Conservation (phyloP, 2,797 vertebrate species). For the Thripadectes ignobilis region DNA sequence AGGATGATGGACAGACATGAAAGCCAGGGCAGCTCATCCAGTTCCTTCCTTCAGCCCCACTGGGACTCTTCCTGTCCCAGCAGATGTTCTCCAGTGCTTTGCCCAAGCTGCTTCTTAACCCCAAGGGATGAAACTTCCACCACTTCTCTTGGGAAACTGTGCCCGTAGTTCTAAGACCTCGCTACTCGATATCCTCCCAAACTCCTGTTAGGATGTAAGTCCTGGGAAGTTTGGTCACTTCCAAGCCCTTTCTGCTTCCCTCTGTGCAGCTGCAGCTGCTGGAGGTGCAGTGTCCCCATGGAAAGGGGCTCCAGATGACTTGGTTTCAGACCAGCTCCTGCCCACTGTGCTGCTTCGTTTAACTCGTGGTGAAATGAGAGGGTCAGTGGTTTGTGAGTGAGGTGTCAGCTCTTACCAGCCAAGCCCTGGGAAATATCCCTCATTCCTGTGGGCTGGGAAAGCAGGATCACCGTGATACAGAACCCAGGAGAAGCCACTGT, state of each 20-base stretch:
- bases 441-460: neutral
- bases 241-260: neutral
- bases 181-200: neutral
- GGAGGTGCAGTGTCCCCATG: neutral
- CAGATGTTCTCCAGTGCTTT: conserved; percentile 17
- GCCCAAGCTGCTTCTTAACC: neutral
- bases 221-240: neutral
- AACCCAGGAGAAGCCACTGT: neutral
- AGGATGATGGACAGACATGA: conserved; percentile 41
- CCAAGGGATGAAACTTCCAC: neutral
- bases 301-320: neutral
- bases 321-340: neutral
- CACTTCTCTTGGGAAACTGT: neutral
- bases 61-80: conserved; percentile 14
- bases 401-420: neutral
- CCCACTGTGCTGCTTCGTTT: too few relatives aligned
- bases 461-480: neutral
- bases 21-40: neutral
- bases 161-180: neutral
- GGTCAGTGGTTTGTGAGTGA: neutral
- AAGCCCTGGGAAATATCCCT: neutral
- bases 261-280: neutral
- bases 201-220: neutral
- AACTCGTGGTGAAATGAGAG: neutral
- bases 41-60: neutral